Base-by-base conservation (phyloP, 1,140 invertebrate species). In the Phymorhynchus buccinoides region DNA sequence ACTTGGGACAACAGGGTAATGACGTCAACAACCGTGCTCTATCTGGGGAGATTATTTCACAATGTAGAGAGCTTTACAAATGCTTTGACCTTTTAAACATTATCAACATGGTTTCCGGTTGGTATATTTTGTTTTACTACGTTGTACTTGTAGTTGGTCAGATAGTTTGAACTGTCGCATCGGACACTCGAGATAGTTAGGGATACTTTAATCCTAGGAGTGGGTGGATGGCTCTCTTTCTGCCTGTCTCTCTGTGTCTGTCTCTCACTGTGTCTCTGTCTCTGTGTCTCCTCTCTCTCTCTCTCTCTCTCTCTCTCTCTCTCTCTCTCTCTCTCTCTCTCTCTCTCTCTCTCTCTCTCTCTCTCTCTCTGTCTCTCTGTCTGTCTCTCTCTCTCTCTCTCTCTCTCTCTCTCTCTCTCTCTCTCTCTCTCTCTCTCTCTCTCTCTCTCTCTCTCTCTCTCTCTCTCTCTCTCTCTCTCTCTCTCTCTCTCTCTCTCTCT, bases 401-500 rank as follows among this genome's bases (percentile, higher is more conserved):
- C 12, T 62, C 18, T 22, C 22, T 62, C 18, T 62, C 56, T 62
- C 18, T 22, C 56, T 62, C 18, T 9, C 56, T 62, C 18, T 62
- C 56, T 62, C 22, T 12, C 12, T 62, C 18, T 22, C 22, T 62
- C 18, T 62, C 56, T 62, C 18, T 22, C 56, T 62, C 18, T 9
- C 56, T 62, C 18, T 62, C 56, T 62, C 18, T 62, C 56, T 62
- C 18, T 62, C 56, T 62, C 16, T 62, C 56, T 62, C 7, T 62
- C 56, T 62, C 56, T 62, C 56, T 62, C 56, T 62, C 56, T 62
- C 56, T 62, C 56, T 62, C 56, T 62, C 18, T 62, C 56, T 62
- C 56, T 62, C 56, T 48, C 44, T 48, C 18, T 62, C 18, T 62
- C 22, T 62, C 18, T 62, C 56, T 0, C 18, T 62, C 56, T 62